A percentile compares a stretch with the other conserved stretches of the same genome.
phyloP scores from a whole-genome alignment of 1,140 invertebrate species.

The Onthophagus taurus region DNA sequence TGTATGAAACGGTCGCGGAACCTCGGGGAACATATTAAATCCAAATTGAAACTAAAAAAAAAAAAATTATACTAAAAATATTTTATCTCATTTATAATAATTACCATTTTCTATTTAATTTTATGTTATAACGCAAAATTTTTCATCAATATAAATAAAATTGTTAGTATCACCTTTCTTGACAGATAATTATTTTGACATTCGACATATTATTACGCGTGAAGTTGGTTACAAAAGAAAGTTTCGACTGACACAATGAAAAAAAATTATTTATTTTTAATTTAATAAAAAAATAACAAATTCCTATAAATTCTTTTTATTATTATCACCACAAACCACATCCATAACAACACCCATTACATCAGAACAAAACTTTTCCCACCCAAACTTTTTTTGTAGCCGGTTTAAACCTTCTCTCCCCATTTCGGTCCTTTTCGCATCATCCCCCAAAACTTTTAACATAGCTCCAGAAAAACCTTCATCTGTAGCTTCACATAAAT shows the following conservation, averaged over 20 bases:
- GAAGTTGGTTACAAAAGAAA: too few species aligned
- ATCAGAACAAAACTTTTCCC: conserved; percentile 51
- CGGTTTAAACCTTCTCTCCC: conserved; percentile 60
- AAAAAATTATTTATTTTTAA: conserved; percentile 1
- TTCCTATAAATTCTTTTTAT: not conserved
- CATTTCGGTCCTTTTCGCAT: conserved; percentile 46
- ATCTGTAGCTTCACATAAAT: conserved; percentile 60
- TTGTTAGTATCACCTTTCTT: not conserved
- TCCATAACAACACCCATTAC: conserved; percentile 7
- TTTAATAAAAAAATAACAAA: conserved; percentile 2
- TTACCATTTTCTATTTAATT: conserved; percentile 2
- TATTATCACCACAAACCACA: conserved; percentile 5
- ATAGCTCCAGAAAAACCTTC: conserved; percentile 73
- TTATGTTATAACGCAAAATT: too few species aligned
- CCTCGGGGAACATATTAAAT: conserved; percentile 77
- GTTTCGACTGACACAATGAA: too few species aligned
- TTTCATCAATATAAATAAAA: too few species aligned
- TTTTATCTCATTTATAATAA: conserved; percentile 1
- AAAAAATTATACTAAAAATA: conserved; percentile 4
- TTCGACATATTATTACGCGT: not conserved
- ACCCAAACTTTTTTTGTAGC: conserved; percentile 71
- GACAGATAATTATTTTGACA: not conserved
- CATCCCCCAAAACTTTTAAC: conserved; percentile 45
- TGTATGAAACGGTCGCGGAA: conserved; percentile 68
- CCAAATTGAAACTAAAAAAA: conserved; percentile 58